Evolutionary conservation across 2,113 vertebrate genomes (phyloP).

Genomic region (Silurus meridionalis): DNA sequence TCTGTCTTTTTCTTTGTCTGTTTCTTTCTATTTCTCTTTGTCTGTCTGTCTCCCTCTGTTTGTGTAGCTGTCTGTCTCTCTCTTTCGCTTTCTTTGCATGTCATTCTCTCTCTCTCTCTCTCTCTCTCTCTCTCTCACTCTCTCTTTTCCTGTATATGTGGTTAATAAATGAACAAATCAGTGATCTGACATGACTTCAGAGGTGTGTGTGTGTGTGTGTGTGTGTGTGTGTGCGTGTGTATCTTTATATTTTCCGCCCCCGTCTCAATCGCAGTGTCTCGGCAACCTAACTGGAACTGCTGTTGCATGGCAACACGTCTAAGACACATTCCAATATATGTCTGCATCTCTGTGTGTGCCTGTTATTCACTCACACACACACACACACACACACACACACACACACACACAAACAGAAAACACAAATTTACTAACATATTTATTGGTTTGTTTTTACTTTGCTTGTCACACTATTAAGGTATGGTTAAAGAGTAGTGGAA

Average conservation of each 20-base stretch:
- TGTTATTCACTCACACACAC: neutral
- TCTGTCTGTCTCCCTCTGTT: neutral
- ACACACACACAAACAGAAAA: neutral
- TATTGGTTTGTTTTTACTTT: neutral
- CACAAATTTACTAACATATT: neutral
- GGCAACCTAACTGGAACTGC: slow-evolving; percentile 46
- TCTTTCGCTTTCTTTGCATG: neutral
- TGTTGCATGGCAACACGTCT: slow-evolving; percentile 59
- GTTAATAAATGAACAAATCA: too few relatives aligned
- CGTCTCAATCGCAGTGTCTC: slow-evolving; percentile 44
- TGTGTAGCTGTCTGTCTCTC: too few relatives aligned
- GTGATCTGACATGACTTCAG: too few relatives aligned
- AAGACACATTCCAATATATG: slow-evolving; percentile 37
- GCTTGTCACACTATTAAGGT: neutral
- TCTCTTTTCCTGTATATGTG: too few relatives aligned
- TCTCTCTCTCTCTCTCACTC: too few relatives aligned
- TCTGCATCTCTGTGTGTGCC: neutral
- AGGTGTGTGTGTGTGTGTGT: neutral
- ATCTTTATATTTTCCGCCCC: slow-evolving; percentile 20
- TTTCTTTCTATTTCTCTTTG: too few relatives aligned
- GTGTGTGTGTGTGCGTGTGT: neutral
- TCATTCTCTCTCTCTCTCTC: too few relatives aligned
- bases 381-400: neutral
- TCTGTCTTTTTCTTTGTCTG: too few relatives aligned
- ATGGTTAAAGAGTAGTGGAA: too few relatives aligned